Percentiles rank a stretch among this genome's conserved stretches.
These are phyloP conservation scores for Elgaria multicarinata DNA, from an alignment of 2,113 vertebrate species.

Conservation along the genomic window DNA sequence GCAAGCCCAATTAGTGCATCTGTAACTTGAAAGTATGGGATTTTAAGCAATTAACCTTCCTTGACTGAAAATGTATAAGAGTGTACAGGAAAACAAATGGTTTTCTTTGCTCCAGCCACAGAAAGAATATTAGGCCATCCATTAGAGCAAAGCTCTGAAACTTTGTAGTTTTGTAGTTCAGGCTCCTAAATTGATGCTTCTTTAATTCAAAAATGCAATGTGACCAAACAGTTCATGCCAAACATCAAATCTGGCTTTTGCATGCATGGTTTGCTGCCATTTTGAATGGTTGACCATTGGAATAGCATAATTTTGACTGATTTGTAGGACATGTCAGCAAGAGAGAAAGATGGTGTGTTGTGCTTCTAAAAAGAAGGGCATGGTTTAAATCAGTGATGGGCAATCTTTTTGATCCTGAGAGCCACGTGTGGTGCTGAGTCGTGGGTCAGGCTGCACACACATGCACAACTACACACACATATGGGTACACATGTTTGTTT, in stretches of 20 bases:
- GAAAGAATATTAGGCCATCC: not conserved
- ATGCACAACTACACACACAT: too few species aligned
- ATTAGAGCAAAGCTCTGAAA: not conserved
- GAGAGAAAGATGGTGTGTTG: not conserved
- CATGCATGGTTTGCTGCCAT: not conserved
- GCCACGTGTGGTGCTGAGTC: too few species aligned
- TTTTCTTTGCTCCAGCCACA: not conserved
- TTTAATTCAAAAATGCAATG: not conserved
- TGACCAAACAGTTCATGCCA: not conserved
- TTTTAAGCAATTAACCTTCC: not conserved
- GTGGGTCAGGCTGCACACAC: too few species aligned
- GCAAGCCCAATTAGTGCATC: not conserved
- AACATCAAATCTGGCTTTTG: not conserved
- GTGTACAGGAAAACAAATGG: not conserved
- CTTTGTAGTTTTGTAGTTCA: not conserved
- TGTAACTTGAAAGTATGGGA: not conserved
- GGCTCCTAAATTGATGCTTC: not conserved
- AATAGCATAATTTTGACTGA: not conserved
- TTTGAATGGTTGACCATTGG: not conserved
- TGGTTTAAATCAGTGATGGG: not conserved
- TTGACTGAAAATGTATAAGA: not conserved
- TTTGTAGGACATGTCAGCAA: not conserved
- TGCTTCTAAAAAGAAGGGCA: not conserved
- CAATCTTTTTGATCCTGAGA: not conserved
- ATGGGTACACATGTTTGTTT: too few species aligned